A percentile compares a stretch with the other conserved stretches of the same genome.
Evolutionary conservation across 1,140 invertebrate genomes (phyloP).

Genomic region (Papilio glaucus): DNA sequence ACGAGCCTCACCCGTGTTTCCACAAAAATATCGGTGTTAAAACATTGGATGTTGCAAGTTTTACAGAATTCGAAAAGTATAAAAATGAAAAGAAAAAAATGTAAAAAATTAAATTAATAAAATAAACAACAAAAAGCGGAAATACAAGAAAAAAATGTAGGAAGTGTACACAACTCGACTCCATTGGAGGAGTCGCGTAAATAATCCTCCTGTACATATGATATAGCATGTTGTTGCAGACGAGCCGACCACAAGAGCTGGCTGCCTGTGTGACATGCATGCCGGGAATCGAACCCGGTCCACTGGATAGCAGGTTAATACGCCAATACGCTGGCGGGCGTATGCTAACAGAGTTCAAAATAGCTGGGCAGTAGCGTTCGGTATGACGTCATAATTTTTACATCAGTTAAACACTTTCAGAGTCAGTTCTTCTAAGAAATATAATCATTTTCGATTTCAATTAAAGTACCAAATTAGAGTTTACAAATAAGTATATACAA

Average conservation of each 20-base stretch:
- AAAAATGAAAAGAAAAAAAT: neutral
- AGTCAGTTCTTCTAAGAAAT: neutral
- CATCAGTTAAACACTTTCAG: no score
- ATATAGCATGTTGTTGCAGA: constrained; percentile 71
- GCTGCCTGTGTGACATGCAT: constrained; percentile 63
- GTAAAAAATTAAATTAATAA: neutral
- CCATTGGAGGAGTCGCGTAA: constrained; percentile 48
- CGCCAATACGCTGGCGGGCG: constrained; percentile 9
- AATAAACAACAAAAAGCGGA: neutral
- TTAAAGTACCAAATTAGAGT: no score
- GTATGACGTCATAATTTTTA: neutral
- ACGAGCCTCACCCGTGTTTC: no score
- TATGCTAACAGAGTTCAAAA: neutral
- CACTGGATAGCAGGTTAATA: neutral
- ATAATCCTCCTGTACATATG: constrained; percentile 47
- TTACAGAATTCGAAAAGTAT: neutral
- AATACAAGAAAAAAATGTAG: constrained; percentile 50
- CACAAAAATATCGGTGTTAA: no score
- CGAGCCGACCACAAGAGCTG: constrained; percentile 45
- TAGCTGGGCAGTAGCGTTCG: neutral
- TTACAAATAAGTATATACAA: no score
- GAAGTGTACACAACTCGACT: constrained; percentile 66
- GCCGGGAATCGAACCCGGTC: constrained; percentile 48
- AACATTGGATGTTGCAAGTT: no score
- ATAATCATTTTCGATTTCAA: neutral